Evolutionary conservation across 2,888 invertebrate genomes (phyloP).

Genomic region (Chirona hameri): DNA sequence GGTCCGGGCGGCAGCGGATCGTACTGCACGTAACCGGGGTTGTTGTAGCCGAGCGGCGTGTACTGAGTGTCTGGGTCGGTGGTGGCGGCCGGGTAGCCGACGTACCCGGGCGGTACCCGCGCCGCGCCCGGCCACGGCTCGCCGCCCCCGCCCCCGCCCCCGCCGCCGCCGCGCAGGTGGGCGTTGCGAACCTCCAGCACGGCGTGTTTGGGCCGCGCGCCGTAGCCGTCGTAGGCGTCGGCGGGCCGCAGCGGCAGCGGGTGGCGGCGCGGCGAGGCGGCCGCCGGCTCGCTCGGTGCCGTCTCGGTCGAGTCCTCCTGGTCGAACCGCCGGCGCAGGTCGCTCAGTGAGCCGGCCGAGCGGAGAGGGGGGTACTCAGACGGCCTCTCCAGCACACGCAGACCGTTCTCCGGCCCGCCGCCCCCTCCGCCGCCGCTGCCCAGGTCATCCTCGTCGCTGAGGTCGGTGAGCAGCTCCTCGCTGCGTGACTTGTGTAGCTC

Average conservation of each 20-base stretch:
- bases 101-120: slow-evolving; percentile 9
- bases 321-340: neutral
- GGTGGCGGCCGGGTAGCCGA: neutral
- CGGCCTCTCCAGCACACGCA: slow-evolving; percentile 4
- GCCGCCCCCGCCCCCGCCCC: neutral
- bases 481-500: neutral
- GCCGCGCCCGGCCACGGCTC: neutral
- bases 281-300: neutral
- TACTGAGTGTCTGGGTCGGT: neutral
- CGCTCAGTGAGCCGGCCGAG: slow-evolving; percentile 10
- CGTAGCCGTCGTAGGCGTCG: slow-evolving; percentile 40
- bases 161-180: neutral
- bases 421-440: neutral
- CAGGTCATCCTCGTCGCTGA: neutral
- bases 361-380: slow-evolving; percentile 2
- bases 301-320: neutral
- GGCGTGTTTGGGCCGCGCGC: slow-evolving; percentile 52
- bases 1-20: slow-evolving; percentile 24
- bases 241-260: slow-evolving; percentile 64
- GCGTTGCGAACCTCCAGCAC: slow-evolving; percentile 1
- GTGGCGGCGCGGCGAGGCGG: slow-evolving; percentile 47
- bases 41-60: slow-evolving; percentile 35
- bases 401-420: neutral
- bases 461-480: slow-evolving; percentile 26
- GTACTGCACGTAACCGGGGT: slow-evolving; percentile 37